Conservation (phyloP, 2,888 invertebrate species). For the Sceliomorpha sp. region DNA sequence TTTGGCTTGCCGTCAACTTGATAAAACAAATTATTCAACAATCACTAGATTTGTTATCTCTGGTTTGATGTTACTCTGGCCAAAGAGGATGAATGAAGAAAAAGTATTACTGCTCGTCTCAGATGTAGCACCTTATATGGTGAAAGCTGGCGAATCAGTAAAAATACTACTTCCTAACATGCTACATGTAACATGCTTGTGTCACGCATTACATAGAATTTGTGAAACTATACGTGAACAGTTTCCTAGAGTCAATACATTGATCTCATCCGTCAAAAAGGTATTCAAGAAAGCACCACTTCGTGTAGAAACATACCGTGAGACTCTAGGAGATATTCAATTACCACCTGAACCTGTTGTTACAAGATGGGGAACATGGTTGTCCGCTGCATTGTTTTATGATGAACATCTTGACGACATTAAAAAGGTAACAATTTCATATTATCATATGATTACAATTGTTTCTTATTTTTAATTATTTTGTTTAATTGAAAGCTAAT, state of each 20-base stretch:
- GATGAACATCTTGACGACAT: constrained; percentile 10
- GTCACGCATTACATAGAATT: constrained; percentile 62
- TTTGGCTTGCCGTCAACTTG: constrained; percentile 10
- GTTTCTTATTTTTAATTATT: constrained; percentile 2
- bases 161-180: constrained; percentile 62
- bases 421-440: too few species aligned
- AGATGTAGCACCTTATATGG: constrained; percentile 61
- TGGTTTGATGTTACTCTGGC: constrained; percentile 9
- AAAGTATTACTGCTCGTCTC: constrained; percentile 42
- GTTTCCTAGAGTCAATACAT: constrained; percentile 53
- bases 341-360: constrained; percentile 62
- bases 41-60: constrained; percentile 20
- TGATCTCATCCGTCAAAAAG: constrained; percentile 64
- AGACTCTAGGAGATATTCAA: constrained; percentile 24
- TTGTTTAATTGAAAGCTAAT: constrained; percentile 1
- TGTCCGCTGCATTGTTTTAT: constrained; percentile 47
- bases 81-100: constrained; percentile 15
- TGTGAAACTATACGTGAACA: constrained; percentile 58
- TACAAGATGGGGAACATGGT: constrained; percentile 64
- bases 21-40: constrained; percentile 7
- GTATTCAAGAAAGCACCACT: constrained; percentile 49
- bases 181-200: constrained; percentile 65
- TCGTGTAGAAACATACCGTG: constrained; percentile 47
- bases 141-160: constrained; percentile 59
- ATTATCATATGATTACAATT: not conserved